A percentile compares a stretch with the other conserved stretches of the same genome.
Conservation (phyloP, 2,888 invertebrate species). For the Lycocerus yunnanus region DNA sequence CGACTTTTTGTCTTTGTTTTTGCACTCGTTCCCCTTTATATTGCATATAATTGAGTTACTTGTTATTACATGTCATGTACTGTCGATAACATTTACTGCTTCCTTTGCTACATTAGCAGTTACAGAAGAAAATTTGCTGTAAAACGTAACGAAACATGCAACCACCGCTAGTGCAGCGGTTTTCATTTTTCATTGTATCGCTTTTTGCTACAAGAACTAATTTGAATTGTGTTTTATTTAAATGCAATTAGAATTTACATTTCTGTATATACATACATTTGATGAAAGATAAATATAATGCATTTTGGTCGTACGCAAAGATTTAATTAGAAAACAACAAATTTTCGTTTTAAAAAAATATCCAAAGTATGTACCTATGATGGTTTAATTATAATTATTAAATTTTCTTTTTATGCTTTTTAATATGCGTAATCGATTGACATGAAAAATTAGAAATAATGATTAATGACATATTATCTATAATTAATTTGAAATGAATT, state of each 20-base stretch:
- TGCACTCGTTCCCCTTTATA: conserved; percentile 30
- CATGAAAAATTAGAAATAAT: not conserved
- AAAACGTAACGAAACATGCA: conserved; percentile 20
- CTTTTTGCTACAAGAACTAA: conserved; percentile 18
- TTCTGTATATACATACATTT: conserved; percentile 24
- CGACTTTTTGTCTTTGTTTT: not conserved
- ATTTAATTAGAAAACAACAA: not conserved
- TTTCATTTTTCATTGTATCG: conserved; percentile 19
- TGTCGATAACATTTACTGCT: conserved; percentile 38
- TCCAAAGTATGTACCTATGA: too few relatives aligned
- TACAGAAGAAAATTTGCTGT: conserved; percentile 17
- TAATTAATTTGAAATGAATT: not conserved
- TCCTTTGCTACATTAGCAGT: conserved; percentile 16
- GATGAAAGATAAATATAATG: conserved; percentile 23
- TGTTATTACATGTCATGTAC: conserved; percentile 31
- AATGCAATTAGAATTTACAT: conserved; percentile 27
- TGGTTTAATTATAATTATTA: too few relatives aligned
- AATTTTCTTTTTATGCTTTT: not conserved
- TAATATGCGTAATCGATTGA: too few relatives aligned
- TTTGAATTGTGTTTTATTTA: conserved; percentile 28
- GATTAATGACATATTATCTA: not conserved
- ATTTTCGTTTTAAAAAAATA: not conserved
- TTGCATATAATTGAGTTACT: conserved; percentile 41
- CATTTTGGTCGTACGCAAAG: not conserved
- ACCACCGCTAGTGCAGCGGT: conserved; percentile 12